These are phyloP conservation scores for Blomia tropicalis DNA, from an alignment of 2,888 invertebrate species.

Conservation along the genomic window DNA sequence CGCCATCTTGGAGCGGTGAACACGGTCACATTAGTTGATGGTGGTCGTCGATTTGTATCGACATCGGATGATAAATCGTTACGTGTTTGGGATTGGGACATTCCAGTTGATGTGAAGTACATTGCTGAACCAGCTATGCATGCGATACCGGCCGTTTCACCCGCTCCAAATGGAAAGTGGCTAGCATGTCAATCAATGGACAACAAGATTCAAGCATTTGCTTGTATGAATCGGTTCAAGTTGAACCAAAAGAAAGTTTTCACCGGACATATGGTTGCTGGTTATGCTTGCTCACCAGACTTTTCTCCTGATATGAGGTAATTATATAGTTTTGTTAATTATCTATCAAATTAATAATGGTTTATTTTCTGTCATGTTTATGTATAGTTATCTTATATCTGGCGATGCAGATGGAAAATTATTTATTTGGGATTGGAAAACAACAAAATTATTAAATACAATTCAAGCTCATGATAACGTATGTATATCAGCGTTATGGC, in stretches of 20 bases:
- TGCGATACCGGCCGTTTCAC: conserved; percentile 89
- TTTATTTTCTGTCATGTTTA: neutral
- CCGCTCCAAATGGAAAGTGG: conserved; percentile 94
- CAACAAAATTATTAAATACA: conserved; percentile 89
- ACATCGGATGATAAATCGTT: conserved; percentile 89
- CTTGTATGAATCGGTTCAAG: conserved; percentile 89
- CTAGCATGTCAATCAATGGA: conserved; percentile 98
- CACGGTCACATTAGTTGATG: conserved; percentile 96
- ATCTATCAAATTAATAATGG: neutral
- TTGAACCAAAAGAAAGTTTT: conserved; percentile 96
- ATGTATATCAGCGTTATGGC: conserved; percentile 86
- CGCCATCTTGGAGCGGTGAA: conserved; percentile 96
- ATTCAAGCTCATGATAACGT: conserved; percentile 99
- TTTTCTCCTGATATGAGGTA: conserved; percentile 97
- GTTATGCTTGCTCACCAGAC: conserved; percentile 90
- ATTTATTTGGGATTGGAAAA: conserved; percentile 99
- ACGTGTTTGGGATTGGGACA: conserved; percentile 90
- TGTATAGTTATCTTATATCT: conserved; percentile 58
- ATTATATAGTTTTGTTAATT: conserved; percentile 33
- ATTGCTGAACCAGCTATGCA: conserved; percentile 99
- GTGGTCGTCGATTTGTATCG: conserved; percentile 89
- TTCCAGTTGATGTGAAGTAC: conserved; percentile 88
- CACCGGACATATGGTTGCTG: conserved; percentile 97
- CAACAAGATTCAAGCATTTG: conserved; percentile 94
- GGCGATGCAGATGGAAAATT: conserved; percentile 98